Evolutionary conservation across 2,888 invertebrate genomes (phyloP), one percentile per base, ranked within the genome.

Genomic region (Leucozona laternaria): DNA sequence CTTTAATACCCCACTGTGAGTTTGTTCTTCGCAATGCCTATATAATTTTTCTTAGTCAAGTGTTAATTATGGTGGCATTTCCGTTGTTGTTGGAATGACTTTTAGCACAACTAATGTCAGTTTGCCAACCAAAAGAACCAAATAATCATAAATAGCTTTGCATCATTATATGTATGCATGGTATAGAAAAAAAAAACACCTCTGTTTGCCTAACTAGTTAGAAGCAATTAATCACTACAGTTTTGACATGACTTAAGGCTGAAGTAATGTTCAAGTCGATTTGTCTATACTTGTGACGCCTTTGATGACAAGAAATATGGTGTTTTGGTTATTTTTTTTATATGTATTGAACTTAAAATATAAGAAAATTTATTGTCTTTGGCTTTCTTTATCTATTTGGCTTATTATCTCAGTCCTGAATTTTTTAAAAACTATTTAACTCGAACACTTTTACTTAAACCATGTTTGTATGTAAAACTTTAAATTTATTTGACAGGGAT

Each of bases 21-120:
- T 60, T 43, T 11, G 17, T 37, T 70, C 62, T 43, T 43, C 13
- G 40, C 8, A 43, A 28, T 40, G 43, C 20, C n/a, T 31, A 55
- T 66, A 64, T 50, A 70, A 71, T 53, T 53, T 68, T 68, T 81
- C 72, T 48, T 81, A 68, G 55, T n/a, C 31, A 50, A 31, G 77
- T 81, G 85, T 68, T 85, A 85, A 85, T 85, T 85, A 43, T 81
- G 68, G 62, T 73, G 85, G 81, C 57, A 81, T 85, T 81, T 85
- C 85, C 85, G 80, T 37, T 80, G 66, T 20, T 37, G 31, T 22
- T 22, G 70, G 25, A 25, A 43, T 60, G 43, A 55, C 57, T 66
- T 53, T 66, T 48, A 48, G 48, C 66, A 48, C n/a, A n/a, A n/a
- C 31, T 60, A 28, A 28, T 57, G 48, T 55, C 22, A 25, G 40